Percentiles rank a stretch among this genome's conserved stretches.
Conservation (phyloP, 2,888 invertebrate genomes). For the Oconnorella tubifera region DNA sequence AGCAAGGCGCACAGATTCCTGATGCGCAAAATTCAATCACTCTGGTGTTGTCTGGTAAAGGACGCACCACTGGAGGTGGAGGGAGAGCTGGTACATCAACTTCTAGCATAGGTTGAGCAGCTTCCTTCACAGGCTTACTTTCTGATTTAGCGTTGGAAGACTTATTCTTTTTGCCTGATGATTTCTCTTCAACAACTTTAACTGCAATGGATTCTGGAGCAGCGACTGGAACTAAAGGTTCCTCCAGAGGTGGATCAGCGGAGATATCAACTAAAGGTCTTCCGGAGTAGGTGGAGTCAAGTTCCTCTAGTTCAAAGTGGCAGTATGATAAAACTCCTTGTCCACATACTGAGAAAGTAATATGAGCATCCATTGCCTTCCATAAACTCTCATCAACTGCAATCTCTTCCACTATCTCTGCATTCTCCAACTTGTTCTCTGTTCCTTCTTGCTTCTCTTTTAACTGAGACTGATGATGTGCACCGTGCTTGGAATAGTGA, state of each 20-base stretch:
- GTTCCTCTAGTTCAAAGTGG: neutral
- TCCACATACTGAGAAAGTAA: neutral
- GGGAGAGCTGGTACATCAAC: neutral
- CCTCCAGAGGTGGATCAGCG: neutral
- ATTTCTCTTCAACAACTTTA: neutral
- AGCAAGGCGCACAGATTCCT: neutral
- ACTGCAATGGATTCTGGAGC: neutral
- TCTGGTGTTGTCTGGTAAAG: neutral
- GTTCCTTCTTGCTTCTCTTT: neutral
- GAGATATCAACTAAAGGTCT: neutral
- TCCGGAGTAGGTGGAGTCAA: neutral
- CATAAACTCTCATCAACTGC: neutral
- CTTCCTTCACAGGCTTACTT: too few species aligned
- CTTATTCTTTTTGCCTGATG: neutral
- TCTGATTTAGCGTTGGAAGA: neutral
- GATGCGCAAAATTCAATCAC: neutral
- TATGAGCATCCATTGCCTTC: neutral
- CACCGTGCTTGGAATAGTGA: too few species aligned
- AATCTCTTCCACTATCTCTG: neutral
- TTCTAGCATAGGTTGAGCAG: neutral
- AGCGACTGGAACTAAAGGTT: too few species aligned
- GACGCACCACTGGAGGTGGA: conserved; percentile 2
- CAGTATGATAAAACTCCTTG: conserved; percentile 1
- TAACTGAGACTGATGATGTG: too few species aligned
- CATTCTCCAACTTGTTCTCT: neutral